These are phyloP conservation scores for Tarsius wallacei DNA, from an alignment of 2,797 vertebrate species.

Conservation along the genomic window DNA sequence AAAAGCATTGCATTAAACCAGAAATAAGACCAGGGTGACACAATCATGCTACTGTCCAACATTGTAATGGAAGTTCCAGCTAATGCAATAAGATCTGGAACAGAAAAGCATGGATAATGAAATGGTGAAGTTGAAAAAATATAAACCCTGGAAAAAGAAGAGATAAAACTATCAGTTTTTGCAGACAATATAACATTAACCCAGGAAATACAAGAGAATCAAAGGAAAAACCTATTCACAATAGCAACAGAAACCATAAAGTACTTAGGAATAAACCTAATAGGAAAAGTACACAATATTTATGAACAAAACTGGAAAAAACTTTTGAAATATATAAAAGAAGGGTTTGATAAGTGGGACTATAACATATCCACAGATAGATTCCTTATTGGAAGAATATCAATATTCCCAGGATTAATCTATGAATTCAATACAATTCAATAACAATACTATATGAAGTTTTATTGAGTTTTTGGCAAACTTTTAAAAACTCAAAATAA, in stretches of 20 bases:
- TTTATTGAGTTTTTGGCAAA: conserved; percentile 24
- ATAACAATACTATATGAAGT: not conserved
- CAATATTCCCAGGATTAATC: not conserved
- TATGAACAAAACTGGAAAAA: not conserved
- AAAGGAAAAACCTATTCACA: conserved; percentile 27
- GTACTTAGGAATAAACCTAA: not conserved
- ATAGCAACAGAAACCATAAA: not conserved
- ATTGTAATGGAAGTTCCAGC: not conserved
- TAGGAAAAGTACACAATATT: not conserved
- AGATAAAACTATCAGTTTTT: conserved; percentile 1
- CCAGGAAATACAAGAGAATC: conserved; percentile 26
- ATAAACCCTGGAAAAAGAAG: not conserved
- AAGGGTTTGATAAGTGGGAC: not conserved
- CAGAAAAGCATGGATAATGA: conserved; percentile 17
- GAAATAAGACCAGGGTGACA: not conserved
- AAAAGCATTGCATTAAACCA: not conserved
- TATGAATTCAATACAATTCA: not conserved
- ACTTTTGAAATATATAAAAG: not conserved
- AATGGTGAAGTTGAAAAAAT: not conserved
- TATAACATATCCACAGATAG: not conserved
- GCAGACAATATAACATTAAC: not conserved
- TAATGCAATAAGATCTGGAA: not conserved
- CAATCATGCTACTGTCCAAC: not conserved
- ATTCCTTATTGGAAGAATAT: not conserved
- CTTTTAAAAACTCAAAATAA: not conserved